A percentile compares a stretch with the other conserved stretches of the same genome.
These are phyloP conservation scores for Rhodeus uyekii DNA, from an alignment of 2,797 vertebrate genomes.

Conservation along the genomic window DNA sequence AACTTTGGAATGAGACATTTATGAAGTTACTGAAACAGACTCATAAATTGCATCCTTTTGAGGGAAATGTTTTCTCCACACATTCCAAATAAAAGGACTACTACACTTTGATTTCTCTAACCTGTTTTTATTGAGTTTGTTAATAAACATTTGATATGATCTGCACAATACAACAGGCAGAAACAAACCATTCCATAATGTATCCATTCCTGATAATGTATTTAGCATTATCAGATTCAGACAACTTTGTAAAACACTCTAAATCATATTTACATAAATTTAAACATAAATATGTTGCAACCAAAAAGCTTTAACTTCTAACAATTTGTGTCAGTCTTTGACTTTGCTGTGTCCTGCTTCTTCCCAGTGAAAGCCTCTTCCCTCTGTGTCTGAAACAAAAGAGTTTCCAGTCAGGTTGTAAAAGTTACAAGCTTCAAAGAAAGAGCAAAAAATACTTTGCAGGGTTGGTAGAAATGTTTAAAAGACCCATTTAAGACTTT, in stretches of 20 bases:
- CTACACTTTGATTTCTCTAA: not conserved
- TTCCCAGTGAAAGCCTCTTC: not conserved
- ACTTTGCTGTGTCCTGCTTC: not conserved
- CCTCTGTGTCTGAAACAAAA: constrained; percentile 18
- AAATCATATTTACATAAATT: not conserved
- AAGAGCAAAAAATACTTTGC: not conserved
- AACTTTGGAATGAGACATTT: not conserved
- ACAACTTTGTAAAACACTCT: not conserved
- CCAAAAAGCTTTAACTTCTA: not conserved
- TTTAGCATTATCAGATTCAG: not conserved
- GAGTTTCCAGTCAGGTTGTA: not conserved
- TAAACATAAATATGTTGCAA: not conserved
- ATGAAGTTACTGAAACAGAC: not conserved
- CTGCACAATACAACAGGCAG: not conserved
- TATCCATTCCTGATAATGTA: no score
- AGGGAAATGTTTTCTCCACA: not conserved
- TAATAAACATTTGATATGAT: not conserved
- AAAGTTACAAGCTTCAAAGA: not conserved
- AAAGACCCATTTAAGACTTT: no score
- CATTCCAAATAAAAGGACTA: not conserved
- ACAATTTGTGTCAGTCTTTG: not conserved
- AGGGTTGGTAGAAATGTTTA: not conserved
- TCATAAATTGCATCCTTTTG: not conserved
- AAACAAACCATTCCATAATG: not conserved
- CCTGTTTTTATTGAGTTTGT: not conserved